Base-by-base conservation (phyloP, 2,888 invertebrate genomes). In the Mythimna lalbum region DNA sequence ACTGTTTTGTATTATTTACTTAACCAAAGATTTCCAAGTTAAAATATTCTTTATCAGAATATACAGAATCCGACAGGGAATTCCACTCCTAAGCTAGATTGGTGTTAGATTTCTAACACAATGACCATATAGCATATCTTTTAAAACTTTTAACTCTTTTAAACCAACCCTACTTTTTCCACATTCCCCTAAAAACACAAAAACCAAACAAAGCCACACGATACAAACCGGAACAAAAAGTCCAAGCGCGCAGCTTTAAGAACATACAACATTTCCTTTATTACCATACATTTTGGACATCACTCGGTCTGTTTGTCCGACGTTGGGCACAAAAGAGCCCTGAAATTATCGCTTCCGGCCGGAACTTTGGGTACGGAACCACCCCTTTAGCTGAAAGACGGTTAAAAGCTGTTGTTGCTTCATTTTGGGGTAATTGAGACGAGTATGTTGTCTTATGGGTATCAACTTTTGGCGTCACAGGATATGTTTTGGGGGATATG, bases 291-390 rank as follows among this genome's bases (percentile, higher is more conserved):
- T 82, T 82, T 85, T 85, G 86, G 83, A 83, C 80, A 85, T 82
- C 83, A 82, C 68, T 84, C 85, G 89, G 87, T 81, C 84, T 83
- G 86, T 84, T 85, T 82, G 81, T 84, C 83, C 78, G 83, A 67
- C 69, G 73, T 65, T 78, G 77, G 69, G 82, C 81, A 89, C 90
- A 90, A 91, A 89, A 88, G 89, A 86, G 87, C 83, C 43, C 86
- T 85, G 85, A 86, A 90, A 91, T 91, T 90, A 91, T 90, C 87
- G 86, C 87, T 76, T 91, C 91, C 90, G 87, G 81, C 86, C 87
- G 89, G 89, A 88, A 84, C 76, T 75, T 87, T 74, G 88, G 88
- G 87, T 81, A 77, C 88, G 88, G 88, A 86, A 84, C 87, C 21
- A 76, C 78, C 78, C 78, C 86, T 81, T 83, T 78, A 81, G 73